Conservation (phyloP, 2,113 vertebrate species). For the Chamaetylas fuelleborni region DNA sequence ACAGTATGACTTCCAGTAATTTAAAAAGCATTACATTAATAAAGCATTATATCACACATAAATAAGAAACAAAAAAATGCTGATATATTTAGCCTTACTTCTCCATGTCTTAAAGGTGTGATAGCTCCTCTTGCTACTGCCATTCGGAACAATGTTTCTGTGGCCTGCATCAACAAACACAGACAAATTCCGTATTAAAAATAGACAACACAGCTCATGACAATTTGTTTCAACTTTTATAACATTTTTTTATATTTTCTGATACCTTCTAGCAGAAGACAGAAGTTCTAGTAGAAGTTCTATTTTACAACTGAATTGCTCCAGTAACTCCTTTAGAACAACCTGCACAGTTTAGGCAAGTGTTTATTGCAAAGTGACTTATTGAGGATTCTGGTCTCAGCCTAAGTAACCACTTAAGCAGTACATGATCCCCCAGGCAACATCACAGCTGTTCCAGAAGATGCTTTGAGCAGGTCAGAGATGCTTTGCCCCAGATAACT, state of each 20-base stretch:
- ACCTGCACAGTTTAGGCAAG: neutral
- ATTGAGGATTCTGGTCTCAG: neutral
- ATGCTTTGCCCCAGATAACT: neutral
- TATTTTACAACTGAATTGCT: neutral
- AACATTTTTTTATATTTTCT: neutral
- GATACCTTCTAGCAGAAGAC: neutral
- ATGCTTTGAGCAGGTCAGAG: neutral
- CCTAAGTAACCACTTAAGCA: neutral
- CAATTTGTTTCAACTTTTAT: neutral
- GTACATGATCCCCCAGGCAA: accelerated
- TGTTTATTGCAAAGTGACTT: neutral
- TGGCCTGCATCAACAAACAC: conserved; percentile 71
- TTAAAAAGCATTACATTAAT: neutral
- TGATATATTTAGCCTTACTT: conserved; percentile 71
- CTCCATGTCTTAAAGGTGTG: conserved; percentile 80
- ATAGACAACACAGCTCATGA: neutral
- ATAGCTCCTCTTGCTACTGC: conserved; percentile 80
- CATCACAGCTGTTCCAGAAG: neutral
- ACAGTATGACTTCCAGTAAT: neutral
- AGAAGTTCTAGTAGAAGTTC: no score
- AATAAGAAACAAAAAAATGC: neutral
- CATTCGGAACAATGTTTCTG: conserved; percentile 83
- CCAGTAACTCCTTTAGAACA: neutral
- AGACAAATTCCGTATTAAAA: neutral
- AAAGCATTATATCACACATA: neutral